phyloP scores from a whole-genome alignment of 2,888 invertebrate genomes.

The Neelides folsomi region DNA sequence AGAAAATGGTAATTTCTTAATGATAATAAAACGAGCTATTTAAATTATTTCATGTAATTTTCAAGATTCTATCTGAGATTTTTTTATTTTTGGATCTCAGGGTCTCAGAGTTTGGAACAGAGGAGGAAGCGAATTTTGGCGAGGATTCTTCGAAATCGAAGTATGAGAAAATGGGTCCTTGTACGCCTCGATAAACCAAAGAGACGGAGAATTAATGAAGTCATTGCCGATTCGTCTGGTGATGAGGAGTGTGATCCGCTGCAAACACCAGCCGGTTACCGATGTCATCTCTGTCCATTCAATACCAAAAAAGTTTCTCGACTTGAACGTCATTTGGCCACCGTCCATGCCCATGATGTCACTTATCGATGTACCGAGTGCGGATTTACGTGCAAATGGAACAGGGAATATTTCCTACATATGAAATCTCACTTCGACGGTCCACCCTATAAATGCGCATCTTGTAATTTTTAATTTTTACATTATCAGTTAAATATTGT shows the following conservation, averaged over 20 bases:
- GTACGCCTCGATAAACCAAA: slow-evolving; percentile 22
- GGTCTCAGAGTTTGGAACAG: slow-evolving; percentile 24
- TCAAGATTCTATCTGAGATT: too few species aligned
- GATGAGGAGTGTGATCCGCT: slow-evolving; percentile 32
- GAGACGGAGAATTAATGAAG: slow-evolving; percentile 21
- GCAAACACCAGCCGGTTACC: slow-evolving; percentile 26
- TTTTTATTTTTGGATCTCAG: slow-evolving; percentile 2
- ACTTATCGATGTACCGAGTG: slow-evolving; percentile 50
- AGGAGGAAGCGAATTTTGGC: slow-evolving; percentile 21
- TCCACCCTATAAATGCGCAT: slow-evolving; percentile 52
- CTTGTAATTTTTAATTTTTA: slow-evolving; percentile 39
- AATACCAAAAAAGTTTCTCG: slow-evolving; percentile 42
- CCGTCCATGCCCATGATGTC: slow-evolving; percentile 46
- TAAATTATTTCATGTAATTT: too few species aligned
- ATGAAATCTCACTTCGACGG: slow-evolving; percentile 48
- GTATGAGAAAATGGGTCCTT: slow-evolving; percentile 24
- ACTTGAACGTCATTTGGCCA: slow-evolving; percentile 45
- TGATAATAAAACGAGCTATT: neutral
- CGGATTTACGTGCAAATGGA: slow-evolving; percentile 50
- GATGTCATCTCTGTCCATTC: slow-evolving; percentile 45
- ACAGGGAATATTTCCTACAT: slow-evolving; percentile 48
- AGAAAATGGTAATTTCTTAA: slow-evolving; percentile 5
- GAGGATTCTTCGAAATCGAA: slow-evolving; percentile 21
- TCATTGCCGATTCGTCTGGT: slow-evolving; percentile 26
- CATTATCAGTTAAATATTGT: neutral